Evolutionary conservation across 2,797 vertebrate species (phyloP).

Genomic region (Peromyscus nudipes): DNA sequence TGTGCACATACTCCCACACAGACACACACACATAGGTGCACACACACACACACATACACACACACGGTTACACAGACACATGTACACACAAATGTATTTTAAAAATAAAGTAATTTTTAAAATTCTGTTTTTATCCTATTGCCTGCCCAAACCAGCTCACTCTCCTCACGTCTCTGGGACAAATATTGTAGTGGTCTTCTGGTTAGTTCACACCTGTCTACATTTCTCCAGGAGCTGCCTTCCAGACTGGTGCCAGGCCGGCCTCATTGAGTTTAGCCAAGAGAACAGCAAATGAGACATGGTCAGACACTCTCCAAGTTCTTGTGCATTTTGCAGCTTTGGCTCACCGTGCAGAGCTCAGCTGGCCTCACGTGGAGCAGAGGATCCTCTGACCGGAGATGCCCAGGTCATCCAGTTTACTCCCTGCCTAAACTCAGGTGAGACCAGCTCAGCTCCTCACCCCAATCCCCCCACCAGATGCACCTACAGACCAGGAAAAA

Average conservation of each 20-base stretch:
- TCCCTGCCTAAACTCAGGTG: background rate
- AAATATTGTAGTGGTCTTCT: background rate
- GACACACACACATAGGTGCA: background rate
- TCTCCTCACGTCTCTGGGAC: too few species aligned
- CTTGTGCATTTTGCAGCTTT: too few species aligned
- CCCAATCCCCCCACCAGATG: background rate
- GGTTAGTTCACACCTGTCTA: background rate
- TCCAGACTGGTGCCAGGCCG: background rate
- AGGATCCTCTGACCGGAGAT: background rate
- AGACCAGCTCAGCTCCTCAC: background rate
- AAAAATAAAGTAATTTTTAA: background rate
- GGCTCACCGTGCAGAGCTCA: background rate
- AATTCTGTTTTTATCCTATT: background rate
- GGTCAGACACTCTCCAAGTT: background rate
- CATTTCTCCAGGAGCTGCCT: background rate
- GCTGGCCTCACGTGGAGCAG: background rate
- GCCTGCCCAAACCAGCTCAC: background rate
- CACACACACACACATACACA: background rate
- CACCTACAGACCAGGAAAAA: background rate
- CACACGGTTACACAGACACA: background rate
- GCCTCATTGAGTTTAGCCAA: background rate
- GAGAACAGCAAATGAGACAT: too few species aligned
- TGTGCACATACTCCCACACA: background rate
- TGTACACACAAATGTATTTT: background rate
- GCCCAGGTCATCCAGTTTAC: background rate